Conservation (phyloP, 2,888 invertebrate genomes). For the Morpho helenor region DNA sequence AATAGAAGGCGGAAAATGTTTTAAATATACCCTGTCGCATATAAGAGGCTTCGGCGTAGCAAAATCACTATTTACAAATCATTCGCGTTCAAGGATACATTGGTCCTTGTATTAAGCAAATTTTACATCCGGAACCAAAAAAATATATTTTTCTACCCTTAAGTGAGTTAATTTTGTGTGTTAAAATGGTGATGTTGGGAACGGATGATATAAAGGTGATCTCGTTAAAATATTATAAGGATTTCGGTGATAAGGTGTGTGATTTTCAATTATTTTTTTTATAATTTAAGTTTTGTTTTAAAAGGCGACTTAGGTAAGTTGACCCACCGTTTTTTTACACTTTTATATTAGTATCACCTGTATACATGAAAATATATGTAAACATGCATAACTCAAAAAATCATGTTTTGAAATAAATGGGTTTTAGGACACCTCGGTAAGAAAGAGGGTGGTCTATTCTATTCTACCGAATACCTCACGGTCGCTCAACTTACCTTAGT, state of each 20-base stretch:
- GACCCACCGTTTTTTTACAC: not conserved
- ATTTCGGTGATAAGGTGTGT: constrained; percentile 27
- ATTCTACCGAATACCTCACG: too few relatives aligned
- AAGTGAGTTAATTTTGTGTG: not conserved
- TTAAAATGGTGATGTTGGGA: constrained; percentile 21
- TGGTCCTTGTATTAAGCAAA: not conserved
- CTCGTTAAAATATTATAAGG: constrained; percentile 27
- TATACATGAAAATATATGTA: too few relatives aligned
- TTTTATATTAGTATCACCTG: too few relatives aligned
- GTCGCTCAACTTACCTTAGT: too few relatives aligned
- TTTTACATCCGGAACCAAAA: not conserved
- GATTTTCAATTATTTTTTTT: constrained; percentile 2
- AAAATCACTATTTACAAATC: constrained; percentile 5
- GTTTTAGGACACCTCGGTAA: not conserved
- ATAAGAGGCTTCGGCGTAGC: constrained; percentile 6
- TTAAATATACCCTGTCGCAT: constrained; percentile 13
- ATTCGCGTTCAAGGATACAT: constrained; percentile 4
- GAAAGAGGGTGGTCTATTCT: too few relatives aligned
- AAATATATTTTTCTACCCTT: not conserved
- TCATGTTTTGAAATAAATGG: not conserved
- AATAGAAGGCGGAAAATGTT: constrained; percentile 7
- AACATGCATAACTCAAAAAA: too few relatives aligned
- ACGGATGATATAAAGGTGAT: constrained; percentile 25
- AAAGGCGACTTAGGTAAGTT: not conserved
- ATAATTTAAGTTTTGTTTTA: not conserved